These are phyloP conservation scores for Dysidea cf. avara DNA, from an alignment of 37 sponge, comb jelly and placozoan genomes.

Conservation along the genomic window DNA sequence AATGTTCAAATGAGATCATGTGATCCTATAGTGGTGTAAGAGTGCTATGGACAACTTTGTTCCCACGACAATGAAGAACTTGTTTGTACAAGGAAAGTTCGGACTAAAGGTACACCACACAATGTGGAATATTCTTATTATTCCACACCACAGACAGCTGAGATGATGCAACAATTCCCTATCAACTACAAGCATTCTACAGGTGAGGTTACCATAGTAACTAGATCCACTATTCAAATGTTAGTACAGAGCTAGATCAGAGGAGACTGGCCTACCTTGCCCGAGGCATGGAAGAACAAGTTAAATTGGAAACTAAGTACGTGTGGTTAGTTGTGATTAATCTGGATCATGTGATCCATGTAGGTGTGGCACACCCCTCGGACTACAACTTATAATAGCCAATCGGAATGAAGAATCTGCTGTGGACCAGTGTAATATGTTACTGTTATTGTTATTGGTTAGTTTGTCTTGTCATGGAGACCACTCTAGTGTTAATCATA, in stretches of 20 bases:
- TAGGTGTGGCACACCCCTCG: too few relatives aligned
- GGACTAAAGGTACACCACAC: constrained; percentile 47
- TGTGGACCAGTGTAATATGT: constrained; percentile 71
- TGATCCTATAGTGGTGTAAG: constrained; percentile 23
- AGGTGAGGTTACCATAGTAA: constrained; percentile 29
- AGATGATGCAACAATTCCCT: constrained; percentile 38
- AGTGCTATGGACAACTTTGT: constrained; percentile 25
- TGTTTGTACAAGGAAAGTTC: constrained; percentile 50
- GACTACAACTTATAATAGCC: too few relatives aligned
- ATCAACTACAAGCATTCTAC: constrained; percentile 25
- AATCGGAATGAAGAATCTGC: constrained; percentile 12
- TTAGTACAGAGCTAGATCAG: constrained; percentile 29
- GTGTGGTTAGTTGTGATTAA: too few relatives aligned
- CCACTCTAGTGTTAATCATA: background rate
- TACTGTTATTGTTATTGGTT: constrained; percentile 53
- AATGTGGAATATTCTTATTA: background rate
- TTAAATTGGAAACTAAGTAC: constrained; percentile 28
- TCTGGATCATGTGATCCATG: too few relatives aligned
- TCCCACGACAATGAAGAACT: constrained; percentile 55
- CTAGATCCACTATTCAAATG: too few relatives aligned
- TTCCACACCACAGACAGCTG: constrained; percentile 25
- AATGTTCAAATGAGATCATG: too few relatives aligned
- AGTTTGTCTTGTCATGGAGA: background rate
- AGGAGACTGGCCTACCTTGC: constrained; percentile 20
- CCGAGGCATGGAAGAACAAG: constrained; percentile 27